Conservation (phyloP, 2,113 vertebrate genomes). For the Austrofundulus limnaeus region DNA sequence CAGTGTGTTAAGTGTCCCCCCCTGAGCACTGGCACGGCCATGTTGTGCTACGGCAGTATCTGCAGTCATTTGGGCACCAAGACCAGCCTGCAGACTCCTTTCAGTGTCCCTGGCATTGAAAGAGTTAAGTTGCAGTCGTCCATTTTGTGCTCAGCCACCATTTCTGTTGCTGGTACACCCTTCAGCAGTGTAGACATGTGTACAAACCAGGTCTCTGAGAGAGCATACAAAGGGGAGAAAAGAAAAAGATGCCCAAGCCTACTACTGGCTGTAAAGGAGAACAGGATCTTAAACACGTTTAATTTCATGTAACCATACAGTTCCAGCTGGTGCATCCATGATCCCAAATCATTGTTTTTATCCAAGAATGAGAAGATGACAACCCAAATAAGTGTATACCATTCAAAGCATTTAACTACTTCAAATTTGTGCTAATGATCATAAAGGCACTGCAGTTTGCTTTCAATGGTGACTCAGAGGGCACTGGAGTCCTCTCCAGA, state of each 20-base stretch:
- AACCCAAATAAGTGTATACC: background rate
- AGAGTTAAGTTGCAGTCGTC: conserved; percentile 60
- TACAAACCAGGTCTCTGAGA: conserved; percentile 13
- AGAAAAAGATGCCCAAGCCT: background rate
- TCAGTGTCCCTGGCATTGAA: conserved; percentile 20
- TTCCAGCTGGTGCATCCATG: background rate
- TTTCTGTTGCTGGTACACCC: background rate
- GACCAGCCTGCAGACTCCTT: background rate
- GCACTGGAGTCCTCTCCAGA: conserved; percentile 8
- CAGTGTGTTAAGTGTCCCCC: background rate
- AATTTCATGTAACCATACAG: conserved; percentile 2
- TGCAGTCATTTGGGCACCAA: background rate
- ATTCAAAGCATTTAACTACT: background rate
- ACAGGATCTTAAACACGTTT: background rate
- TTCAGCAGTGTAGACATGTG: background rate
- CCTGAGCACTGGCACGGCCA: conserved; percentile 2
- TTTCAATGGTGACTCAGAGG: background rate
- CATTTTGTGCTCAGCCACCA: conserved; percentile 60
- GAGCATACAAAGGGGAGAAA: background rate
- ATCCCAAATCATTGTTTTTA: background rate
- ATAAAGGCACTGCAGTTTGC: no score
- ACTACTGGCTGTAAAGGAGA: background rate
- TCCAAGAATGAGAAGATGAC: background rate
- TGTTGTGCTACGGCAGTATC: background rate
- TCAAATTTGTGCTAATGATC: background rate